These are phyloP conservation scores for Microtus montanus DNA, from an alignment of 2,113 vertebrate species.

Conservation along the genomic window DNA sequence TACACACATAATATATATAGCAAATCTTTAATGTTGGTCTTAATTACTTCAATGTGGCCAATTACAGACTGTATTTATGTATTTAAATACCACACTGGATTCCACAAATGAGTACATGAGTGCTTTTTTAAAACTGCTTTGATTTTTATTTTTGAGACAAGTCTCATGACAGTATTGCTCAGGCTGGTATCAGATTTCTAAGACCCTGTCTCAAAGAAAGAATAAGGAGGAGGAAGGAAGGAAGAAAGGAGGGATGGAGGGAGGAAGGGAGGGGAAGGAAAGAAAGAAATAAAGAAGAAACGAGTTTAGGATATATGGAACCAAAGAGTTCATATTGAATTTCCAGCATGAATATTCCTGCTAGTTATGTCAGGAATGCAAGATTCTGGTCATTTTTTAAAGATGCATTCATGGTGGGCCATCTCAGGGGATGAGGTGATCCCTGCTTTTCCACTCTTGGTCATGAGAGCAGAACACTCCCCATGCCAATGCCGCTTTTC, in stretches of 20 bases:
- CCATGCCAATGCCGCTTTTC: background rate
- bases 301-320: background rate
- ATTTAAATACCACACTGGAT: background rate
- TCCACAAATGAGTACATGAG: background rate
- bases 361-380: background rate
- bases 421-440: background rate
- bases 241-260: no score
- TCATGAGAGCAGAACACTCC: background rate
- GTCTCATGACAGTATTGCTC: no score
- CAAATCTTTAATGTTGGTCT: background rate
- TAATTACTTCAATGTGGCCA: background rate
- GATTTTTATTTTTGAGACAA: background rate
- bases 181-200: background rate
- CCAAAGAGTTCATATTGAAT: background rate
- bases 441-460: no score
- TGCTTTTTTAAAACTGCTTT: background rate
- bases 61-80: background rate
- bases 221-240: no score
- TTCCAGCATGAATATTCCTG: background rate
- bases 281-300: background rate
- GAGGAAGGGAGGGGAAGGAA: background rate
- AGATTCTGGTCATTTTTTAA: background rate
- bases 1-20: background rate
- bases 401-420: background rate
- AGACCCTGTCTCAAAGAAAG: no score